A percentile compares a stretch with the other conserved stretches of the same genome.
Evolutionary conservation across 2,797 vertebrate species (phyloP).

Genomic region (Sebastes minor): DNA sequence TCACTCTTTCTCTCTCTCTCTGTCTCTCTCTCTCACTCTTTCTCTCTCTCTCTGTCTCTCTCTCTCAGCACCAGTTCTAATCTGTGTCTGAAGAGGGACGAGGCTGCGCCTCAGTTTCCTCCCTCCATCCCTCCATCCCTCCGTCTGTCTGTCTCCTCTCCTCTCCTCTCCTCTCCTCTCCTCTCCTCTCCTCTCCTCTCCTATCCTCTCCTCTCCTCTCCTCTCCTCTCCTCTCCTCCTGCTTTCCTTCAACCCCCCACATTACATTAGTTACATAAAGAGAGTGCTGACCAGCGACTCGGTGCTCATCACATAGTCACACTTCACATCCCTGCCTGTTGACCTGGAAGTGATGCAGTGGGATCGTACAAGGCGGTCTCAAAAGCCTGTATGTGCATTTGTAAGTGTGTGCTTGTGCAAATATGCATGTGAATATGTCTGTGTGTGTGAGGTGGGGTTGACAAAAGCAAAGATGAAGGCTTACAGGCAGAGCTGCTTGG

Average conservation of each 20-base stretch:
- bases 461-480: conserved; percentile 38
- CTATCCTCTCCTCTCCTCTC: not conserved
- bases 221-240: not conserved
- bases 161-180: not conserved
- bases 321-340: conserved; percentile 55
- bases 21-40: no score
- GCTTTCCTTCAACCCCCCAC: conserved; percentile 3
- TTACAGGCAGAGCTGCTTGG: conserved; percentile 23
- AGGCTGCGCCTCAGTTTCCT: no score
- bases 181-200: no score
- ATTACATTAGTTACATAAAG: conserved; percentile 26
- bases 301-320: conserved; percentile 57
- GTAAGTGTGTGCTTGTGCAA: conserved; percentile 40
- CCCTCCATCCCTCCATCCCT: no score
- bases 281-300: conserved; percentile 33
- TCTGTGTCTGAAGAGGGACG: no score
- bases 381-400: conserved; percentile 51
- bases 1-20: no score
- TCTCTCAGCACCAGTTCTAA: no score
- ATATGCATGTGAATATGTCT: conserved; percentile 28
- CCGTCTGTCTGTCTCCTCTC: no score
- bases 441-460: not conserved
- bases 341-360: conserved; percentile 76
- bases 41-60: no score
- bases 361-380: conserved; percentile 43